Conservation (phyloP, 2,797 vertebrate species). For the Argya squamiceps region DNA sequence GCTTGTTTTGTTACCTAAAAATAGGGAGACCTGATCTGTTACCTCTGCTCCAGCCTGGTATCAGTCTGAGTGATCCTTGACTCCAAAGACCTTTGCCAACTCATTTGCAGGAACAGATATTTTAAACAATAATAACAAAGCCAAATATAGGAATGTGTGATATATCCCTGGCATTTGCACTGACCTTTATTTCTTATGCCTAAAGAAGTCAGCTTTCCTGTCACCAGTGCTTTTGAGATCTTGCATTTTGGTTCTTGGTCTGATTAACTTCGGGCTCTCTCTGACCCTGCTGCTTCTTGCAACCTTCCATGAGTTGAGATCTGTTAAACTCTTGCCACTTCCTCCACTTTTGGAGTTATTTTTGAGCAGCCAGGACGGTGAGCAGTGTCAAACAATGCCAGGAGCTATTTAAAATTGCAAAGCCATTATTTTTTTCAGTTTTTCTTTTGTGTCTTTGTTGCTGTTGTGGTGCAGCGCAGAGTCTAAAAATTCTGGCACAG, state of each 20-base stretch:
- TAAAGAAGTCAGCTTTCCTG: neutral
- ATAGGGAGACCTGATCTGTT: neutral
- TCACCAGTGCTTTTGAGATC: neutral
- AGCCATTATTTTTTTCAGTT: neutral
- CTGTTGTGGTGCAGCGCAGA: neutral
- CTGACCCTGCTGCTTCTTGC: neutral
- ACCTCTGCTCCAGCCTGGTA: neutral
- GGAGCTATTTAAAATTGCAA: conserved; percentile 13
- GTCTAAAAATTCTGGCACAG: neutral
- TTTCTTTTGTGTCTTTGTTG: neutral
- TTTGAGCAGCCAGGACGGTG: neutral
- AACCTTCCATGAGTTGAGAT: neutral
- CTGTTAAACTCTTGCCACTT: neutral
- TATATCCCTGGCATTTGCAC: conserved; percentile 17
- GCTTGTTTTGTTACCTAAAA: neutral
- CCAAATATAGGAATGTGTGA: neutral
- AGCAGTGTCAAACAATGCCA: neutral
- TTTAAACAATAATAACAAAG: conserved; percentile 33
- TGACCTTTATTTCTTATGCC: conserved; percentile 26
- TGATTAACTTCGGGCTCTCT: neutral
- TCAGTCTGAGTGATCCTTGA: neutral
- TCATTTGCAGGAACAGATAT: conserved; percentile 34
- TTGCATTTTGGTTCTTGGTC: neutral
- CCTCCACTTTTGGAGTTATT: neutral
- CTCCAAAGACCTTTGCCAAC: conserved; percentile 20